Conservation (phyloP, 1,140 invertebrate genomes). For the Chlorops oryzae region DNA sequence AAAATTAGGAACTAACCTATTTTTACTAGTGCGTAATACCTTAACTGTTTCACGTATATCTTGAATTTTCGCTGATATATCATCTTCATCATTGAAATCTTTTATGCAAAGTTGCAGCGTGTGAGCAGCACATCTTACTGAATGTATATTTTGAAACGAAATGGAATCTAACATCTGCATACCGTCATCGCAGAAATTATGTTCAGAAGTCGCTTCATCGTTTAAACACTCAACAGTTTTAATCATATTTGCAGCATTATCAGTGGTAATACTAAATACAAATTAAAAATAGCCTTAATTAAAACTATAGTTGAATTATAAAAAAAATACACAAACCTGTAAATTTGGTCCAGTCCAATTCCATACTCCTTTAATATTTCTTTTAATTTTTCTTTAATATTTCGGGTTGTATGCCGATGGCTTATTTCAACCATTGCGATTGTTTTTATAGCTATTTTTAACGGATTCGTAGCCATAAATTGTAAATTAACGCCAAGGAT, state of each 20-base stretch:
- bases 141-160: slow-evolving; percentile 9
- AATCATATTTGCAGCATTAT: slow-evolving; percentile 15
- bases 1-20: no score
- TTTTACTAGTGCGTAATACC: no score
- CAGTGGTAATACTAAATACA: slow-evolving; percentile 15
- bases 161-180: slow-evolving; percentile 11
- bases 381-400: slow-evolving; percentile 7
- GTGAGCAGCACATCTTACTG: slow-evolving; percentile 12
- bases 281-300: slow-evolving; percentile 3
- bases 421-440: slow-evolving; percentile 6
- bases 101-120: slow-evolving; percentile 12
- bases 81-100: slow-evolving; percentile 7
- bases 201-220: slow-evolving; percentile 8
- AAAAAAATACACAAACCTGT: slow-evolving; percentile 9
- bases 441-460: slow-evolving; percentile 4
- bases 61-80: no score
- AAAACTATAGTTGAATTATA: not conserved
- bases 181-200: slow-evolving; percentile 9
- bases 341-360: slow-evolving; percentile 14
- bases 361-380: slow-evolving; percentile 9
- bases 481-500: slow-evolving; percentile 13
- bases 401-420: slow-evolving; percentile 1
- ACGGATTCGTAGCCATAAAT: slow-evolving; percentile 5
- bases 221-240: slow-evolving; percentile 13
- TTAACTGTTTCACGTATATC: no score